Evolutionary conservation across 1,140 invertebrate genomes (phyloP), one percentile per base, ranked within the genome.

Genomic region (Macrotrachela quadricornifera): DNA sequence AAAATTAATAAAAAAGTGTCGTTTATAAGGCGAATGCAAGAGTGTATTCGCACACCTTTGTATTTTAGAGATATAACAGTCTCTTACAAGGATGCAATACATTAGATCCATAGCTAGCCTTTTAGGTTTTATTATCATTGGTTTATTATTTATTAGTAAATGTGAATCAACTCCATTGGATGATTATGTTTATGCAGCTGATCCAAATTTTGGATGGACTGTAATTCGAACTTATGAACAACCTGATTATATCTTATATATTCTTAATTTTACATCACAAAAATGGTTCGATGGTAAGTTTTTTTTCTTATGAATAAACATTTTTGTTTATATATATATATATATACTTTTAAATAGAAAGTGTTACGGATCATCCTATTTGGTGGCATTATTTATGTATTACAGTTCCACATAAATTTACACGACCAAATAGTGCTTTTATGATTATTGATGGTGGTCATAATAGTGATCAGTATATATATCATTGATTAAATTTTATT

Each of bases 311-410:
- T 47, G 14, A 61, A 57, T 37, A 54, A 51, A 37, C 3, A 48
- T 10, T 46, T 57, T 1, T 43, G 8, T 30, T 37, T 54, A 51
- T 18, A 3, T 50, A 4, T 59, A 55, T 30, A 4, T 8, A 30
- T 30, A 41, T 59, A 55, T 30, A 30, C 8, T 8, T 30, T 30
- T 30, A n/a, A 30, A 30, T 30, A 30, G 21, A 30, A 30, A 30
- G 21, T 16, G 54, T 59, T 41, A 43, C 57, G 15, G 53, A 56
- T 30, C 59, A 57, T 18, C 62, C 64, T 4, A 56, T 64, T 13
- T 66, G 64, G 64, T 66, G 61, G 59, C 64, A 66, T 47, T 62
- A 62, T 54, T 41, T 66, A 42, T 56, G 49, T 2, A 54, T 66
- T 6, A 61, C 60, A 0, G 57, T 66, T 9, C 64, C 64, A 3